These are phyloP conservation scores for Pungitius pungitius DNA, from an alignment of 2,113 vertebrate genomes.

Conservation along the genomic window DNA sequence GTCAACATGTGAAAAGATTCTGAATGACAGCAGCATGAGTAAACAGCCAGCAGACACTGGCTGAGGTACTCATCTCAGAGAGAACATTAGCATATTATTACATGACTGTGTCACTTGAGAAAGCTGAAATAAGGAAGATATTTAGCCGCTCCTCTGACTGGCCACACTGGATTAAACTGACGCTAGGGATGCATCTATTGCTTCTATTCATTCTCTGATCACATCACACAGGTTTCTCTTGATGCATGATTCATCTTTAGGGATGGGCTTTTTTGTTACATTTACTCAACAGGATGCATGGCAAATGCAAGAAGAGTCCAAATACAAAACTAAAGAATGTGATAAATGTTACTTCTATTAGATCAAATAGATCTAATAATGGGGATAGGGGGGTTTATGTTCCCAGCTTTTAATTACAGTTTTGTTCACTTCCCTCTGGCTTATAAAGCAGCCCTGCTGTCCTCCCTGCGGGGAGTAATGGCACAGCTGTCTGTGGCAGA, in stretches of 20 bases:
- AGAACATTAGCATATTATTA: conserved; percentile 49
- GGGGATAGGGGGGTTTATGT: neutral
- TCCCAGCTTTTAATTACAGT: conserved; percentile 55
- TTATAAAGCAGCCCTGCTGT: conserved; percentile 52
- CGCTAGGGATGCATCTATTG: conserved; percentile 14
- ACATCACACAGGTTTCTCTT: conserved; percentile 4
- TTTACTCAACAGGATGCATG: neutral
- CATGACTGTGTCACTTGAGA: conserved; percentile 36
- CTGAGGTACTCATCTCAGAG: conserved; percentile 33
- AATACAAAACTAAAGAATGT: neutral
- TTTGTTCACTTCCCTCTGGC: conserved; percentile 36
- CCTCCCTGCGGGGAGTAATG: conserved; percentile 56
- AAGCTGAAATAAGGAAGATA: conserved; percentile 32
- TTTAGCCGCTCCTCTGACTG: conserved; percentile 47
- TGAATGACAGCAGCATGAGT: conserved; percentile 49
- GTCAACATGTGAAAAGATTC: conserved; percentile 47
- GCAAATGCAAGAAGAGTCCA: neutral
- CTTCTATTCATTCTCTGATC: conserved; percentile 33
- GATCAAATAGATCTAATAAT: neutral
- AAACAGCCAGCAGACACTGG: conserved; percentile 37
- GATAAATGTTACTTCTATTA: conserved; percentile 11
- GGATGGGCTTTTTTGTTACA: neutral
- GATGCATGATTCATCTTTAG: neutral
- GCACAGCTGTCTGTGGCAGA: conserved; percentile 63
- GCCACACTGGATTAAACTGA: conserved; percentile 43